Percentiles rank a stretch among this genome's conserved stretches.
Evolutionary conservation across 53 echinoderm and acorn worm species (phyloP).

Genomic region (Apostichopus leukothele): DNA sequence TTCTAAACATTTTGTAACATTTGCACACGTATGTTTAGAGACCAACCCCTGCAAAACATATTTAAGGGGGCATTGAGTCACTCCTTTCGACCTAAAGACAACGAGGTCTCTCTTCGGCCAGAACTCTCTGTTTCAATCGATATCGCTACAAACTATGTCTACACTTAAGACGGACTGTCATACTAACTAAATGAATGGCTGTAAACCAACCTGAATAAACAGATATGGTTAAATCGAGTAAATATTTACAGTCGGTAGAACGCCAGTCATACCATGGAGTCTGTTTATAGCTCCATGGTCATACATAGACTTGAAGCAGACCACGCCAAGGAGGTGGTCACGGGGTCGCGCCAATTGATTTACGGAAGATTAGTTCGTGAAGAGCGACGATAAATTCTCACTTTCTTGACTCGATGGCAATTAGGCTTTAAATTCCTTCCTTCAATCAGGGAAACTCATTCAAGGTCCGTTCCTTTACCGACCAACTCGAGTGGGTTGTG

Average conservation of each 20-base stretch:
- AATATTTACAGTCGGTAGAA: slow-evolving; percentile 29
- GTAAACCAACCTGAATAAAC: slow-evolving; percentile 35
- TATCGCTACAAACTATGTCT: too few species aligned
- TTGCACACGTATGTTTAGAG: too few species aligned
- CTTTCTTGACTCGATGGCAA: neutral
- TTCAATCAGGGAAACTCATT: neutral
- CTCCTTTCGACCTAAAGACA: too few species aligned
- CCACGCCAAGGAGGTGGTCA: slow-evolving; percentile 24
- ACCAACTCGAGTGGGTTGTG: neutral
- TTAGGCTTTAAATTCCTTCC: slow-evolving; percentile 22
- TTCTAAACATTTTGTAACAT: too few species aligned
- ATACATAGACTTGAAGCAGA: neutral
- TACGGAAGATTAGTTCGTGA: slow-evolving; percentile 41
- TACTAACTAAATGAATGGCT: slow-evolving; percentile 11
- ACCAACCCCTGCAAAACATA: too few species aligned
- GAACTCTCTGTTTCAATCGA: too few species aligned
- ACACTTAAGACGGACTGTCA: neutral
- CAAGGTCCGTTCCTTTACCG: slow-evolving; percentile 2
- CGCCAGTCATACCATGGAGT: neutral
- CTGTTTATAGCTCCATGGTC: too few species aligned
- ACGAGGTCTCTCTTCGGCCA: too few species aligned
- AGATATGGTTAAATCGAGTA: slow-evolving; percentile 24
- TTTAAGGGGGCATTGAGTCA: too few species aligned
- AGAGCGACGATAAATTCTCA: slow-evolving; percentile 8
- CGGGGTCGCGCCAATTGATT: slow-evolving; percentile 31